Conservation (phyloP, 2,888 invertebrate species). For the Epinotia nisella region DNA sequence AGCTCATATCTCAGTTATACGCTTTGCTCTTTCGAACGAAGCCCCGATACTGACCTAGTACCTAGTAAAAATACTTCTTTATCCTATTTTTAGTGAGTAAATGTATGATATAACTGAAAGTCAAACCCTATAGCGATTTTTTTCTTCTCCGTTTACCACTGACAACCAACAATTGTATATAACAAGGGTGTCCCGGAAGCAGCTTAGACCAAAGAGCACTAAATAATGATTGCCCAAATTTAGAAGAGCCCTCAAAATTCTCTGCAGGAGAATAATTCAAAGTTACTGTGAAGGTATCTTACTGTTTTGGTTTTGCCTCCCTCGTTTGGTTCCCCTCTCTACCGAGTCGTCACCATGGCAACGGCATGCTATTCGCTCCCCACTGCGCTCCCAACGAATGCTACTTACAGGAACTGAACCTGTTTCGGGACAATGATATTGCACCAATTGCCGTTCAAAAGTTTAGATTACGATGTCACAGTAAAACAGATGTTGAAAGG, state of each 20-base stretch:
- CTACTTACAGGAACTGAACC: conserved; percentile 55
- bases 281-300: conserved; percentile 64
- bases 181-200: conserved; percentile 51
- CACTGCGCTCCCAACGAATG: conserved; percentile 65
- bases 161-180: conserved; percentile 56
- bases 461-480: conserved; percentile 46
- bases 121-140: too few species aligned
- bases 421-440: conserved; percentile 54
- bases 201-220: conserved; percentile 56
- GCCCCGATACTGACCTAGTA: too few species aligned
- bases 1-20: too few species aligned
- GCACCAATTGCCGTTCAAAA: conserved; percentile 46
- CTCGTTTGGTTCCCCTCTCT: conserved; percentile 69
- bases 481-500: conserved; percentile 41
- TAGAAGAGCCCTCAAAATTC: conserved; percentile 49
- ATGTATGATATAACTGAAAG: too few species aligned
- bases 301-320: conserved; percentile 69
- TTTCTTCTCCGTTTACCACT: conserved; percentile 36
- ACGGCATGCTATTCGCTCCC: conserved; percentile 81
- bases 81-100: too few species aligned
- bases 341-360: conserved; percentile 71
- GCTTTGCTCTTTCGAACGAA: too few species aligned
- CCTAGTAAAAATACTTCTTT: too few species aligned
- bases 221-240: conserved; percentile 59
- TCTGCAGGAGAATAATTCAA: conserved; percentile 47